These are phyloP conservation scores for Brienomyrus longianalis DNA, from an alignment of 2,113 vertebrate species.

Conservation along the genomic window DNA sequence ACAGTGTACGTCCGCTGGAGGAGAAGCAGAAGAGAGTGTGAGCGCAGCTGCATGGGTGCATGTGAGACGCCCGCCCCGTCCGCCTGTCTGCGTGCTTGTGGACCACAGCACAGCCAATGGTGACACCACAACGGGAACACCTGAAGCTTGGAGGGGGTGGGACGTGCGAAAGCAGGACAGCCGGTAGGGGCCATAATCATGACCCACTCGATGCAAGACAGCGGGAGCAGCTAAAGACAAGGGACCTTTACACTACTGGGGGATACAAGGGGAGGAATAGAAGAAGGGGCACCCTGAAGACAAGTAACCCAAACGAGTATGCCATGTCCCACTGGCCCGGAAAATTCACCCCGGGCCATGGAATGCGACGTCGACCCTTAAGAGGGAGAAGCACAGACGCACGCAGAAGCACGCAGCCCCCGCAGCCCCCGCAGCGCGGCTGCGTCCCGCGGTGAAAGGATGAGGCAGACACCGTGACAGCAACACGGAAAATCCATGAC, in stretches of 20 bases:
- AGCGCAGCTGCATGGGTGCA: not conserved
- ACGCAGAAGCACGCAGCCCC: not conserved
- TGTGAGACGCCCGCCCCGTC: not conserved
- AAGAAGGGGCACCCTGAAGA: not conserved
- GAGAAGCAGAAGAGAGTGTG: constrained; percentile 24
- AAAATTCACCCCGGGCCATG: not conserved
- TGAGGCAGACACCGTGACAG: not conserved
- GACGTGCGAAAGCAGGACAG: not conserved
- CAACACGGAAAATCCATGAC: not conserved
- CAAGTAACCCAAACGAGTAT: not conserved
- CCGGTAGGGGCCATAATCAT: not conserved
- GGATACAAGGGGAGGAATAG: not conserved
- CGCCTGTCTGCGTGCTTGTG: not conserved
- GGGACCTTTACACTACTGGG: not conserved
- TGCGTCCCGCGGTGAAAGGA: not conserved
- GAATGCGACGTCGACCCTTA: not conserved
- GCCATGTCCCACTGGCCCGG: not conserved
- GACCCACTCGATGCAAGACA: not conserved
- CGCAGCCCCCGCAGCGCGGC: not conserved
- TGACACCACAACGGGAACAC: not conserved
- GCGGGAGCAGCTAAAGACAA: not conserved
- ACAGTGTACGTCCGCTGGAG: constrained; percentile 82
- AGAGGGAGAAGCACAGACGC: not conserved
- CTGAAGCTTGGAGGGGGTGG: not conserved
- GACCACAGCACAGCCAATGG: not conserved